Evolutionary conservation across 2,888 invertebrate species (phyloP).

Genomic region (Amorpha juglandis): DNA sequence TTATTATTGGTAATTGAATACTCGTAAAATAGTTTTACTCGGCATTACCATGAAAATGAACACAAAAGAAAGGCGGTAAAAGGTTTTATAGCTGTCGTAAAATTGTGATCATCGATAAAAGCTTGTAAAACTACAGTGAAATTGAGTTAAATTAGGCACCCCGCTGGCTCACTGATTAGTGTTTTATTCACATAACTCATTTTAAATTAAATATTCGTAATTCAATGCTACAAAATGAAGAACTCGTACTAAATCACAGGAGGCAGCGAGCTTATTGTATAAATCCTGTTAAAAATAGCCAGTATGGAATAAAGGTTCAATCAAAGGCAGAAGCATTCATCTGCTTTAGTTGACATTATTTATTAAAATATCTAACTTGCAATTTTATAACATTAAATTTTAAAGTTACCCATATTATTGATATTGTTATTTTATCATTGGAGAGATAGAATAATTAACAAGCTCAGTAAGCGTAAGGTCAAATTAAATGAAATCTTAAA

Average conservation of each 20-base stretch:
- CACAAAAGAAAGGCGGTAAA: constrained; percentile 40
- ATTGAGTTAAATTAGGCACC: constrained; percentile 35
- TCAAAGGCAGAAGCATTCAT: too few species aligned
- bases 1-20: constrained; percentile 38
- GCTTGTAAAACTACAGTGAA: constrained; percentile 29
- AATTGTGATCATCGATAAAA: constrained; percentile 29
- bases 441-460: too few species aligned
- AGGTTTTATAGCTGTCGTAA: constrained; percentile 46
- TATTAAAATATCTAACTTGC: too few species aligned
- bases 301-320: too few species aligned
- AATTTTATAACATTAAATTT: too few species aligned
- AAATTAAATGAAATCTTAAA: too few species aligned
- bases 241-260: constrained; percentile 42
- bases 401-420: too few species aligned
- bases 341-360: too few species aligned
- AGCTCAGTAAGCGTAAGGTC: not conserved
- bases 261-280: constrained; percentile 39
- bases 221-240: constrained; percentile 67
- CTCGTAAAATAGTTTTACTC: constrained; percentile 38
- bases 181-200: constrained; percentile 50
- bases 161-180: constrained; percentile 17
- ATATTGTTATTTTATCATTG: too few species aligned
- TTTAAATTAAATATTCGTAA: constrained; percentile 70
- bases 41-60: constrained; percentile 36
- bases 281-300: not conserved